Conservation (phyloP, 2,113 vertebrate genomes). For the Macroglossus sobrinus region DNA sequence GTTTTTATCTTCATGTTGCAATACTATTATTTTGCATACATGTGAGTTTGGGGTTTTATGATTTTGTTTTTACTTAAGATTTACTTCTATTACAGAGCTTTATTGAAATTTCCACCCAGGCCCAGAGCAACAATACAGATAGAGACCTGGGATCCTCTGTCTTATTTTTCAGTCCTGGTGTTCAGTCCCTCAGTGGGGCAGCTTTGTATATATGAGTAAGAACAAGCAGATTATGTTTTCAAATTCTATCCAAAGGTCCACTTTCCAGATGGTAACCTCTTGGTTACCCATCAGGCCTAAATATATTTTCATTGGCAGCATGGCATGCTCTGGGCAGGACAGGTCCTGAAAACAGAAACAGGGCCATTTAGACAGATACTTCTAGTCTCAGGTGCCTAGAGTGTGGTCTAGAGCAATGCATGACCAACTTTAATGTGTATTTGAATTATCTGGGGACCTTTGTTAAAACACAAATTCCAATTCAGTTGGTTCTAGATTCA, state of each 20-base stretch:
- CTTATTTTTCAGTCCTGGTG: neutral
- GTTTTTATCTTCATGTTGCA: neutral
- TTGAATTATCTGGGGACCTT: neutral
- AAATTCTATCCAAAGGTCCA: neutral
- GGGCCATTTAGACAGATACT: no score
- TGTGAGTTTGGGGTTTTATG: neutral
- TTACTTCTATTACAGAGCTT: neutral
- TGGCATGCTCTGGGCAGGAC: neutral
- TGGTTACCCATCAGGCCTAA: neutral
- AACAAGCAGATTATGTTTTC: neutral
- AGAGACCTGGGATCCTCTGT: neutral
- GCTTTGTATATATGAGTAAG: neutral
- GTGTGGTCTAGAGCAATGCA: neutral
- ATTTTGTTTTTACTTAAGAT: conserved; percentile 13
- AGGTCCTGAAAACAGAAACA: neutral
- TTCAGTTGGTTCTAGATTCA: neutral
- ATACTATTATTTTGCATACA: neutral
- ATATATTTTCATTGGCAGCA: neutral
- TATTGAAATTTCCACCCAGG: neutral
- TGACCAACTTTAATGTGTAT: neutral
- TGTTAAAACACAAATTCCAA: neutral
- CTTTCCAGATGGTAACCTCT: neutral
- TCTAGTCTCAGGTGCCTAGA: neutral
- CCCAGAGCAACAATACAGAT: neutral
- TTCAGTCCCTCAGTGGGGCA: neutral